These are phyloP conservation scores for Numenius phaeopus DNA, from an alignment of 2,797 vertebrate genomes.

Conservation along the genomic window DNA sequence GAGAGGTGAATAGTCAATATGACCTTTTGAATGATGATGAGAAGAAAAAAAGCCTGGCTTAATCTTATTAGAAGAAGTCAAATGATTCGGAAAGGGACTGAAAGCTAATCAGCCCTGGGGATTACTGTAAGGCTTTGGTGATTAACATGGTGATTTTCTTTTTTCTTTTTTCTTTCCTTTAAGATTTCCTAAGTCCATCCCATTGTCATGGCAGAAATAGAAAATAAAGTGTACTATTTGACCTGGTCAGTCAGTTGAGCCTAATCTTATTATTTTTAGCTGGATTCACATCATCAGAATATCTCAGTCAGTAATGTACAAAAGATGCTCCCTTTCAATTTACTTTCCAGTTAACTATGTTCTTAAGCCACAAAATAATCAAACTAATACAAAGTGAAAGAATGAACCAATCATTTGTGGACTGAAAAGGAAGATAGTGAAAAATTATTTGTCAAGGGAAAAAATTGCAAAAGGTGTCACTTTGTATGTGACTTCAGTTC, in stretches of 20 bases:
- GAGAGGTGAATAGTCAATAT: constrained; percentile 32
- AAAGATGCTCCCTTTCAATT: neutral
- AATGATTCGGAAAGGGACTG: constrained; percentile 13
- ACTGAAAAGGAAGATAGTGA: neutral
- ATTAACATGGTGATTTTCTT: neutral
- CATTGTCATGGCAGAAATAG: neutral
- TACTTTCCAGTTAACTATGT: neutral
- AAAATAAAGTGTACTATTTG: neutral
- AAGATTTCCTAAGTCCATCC: neutral
- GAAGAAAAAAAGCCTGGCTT: constrained; percentile 7
- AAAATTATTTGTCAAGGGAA: neutral
- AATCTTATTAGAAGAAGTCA: constrained; percentile 54
- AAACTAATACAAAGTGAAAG: neutral
- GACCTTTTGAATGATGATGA: constrained; percentile 38
- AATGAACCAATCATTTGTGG: neutral
- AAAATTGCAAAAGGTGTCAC: neutral
- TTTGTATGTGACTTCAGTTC: neutral
- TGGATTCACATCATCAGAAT: neutral
- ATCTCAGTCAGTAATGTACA: neutral
- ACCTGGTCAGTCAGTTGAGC: neutral
- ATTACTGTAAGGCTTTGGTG: constrained; percentile 28
- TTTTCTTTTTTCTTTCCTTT: neutral
- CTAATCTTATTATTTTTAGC: constrained; percentile 28
- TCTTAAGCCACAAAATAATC: neutral
- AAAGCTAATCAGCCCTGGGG: constrained; percentile 42